Base-by-base conservation (phyloP, 2,113 vertebrate species). In the Poecile atricapillus region DNA sequence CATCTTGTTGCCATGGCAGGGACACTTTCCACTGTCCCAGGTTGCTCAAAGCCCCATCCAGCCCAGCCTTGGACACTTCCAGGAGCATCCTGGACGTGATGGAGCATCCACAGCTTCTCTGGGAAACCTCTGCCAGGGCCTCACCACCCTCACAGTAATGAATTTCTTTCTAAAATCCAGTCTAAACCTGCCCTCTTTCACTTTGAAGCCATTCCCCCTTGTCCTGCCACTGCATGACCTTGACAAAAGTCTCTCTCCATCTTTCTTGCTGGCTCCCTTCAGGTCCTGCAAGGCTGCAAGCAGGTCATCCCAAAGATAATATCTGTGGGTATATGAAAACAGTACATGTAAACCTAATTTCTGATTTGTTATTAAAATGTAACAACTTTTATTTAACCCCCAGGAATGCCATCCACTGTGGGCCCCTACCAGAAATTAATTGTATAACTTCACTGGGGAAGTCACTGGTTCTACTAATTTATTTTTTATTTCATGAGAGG, bases 1-100 rank as follows among this genome's bases (percentile, higher is more conserved):
- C 11, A 47, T 4, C 14, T 31, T 1, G 1, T 49, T 60, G 30
- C 21, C 25, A 12, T 6, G 10, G 4, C 15, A 89, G 14, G 10
- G 20, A 53, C n/a, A 22, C 5, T 5, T 69, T 30, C 9, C 41
- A 23, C 25, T 11, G 0, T 0, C 0, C 53, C 53, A 53, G 24
- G 8, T 0, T 17, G 13, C 13, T 68, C 39, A 25, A 0, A 62
- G 13, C 13, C 10, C 16, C n/a, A 41, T 47, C 46, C n/a, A 60
- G 0, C n/a, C 70, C 60, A 39, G 11, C n/a, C 20, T 68, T 22
- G 47, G 4, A 13, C 25, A 13, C 11, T 31, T 10, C 20, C 70
- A 76, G 41, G 25, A 39, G 39, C 39, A 39, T 39, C 39, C 39
- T 39, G 39, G 39, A 39, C 12, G 39, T 39, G 8, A 19, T 31